Percentiles rank a stretch among this genome's conserved stretches.
Evolutionary conservation across 1,140 invertebrate genomes (phyloP).

Genomic region (Colletes latitarsis): DNA sequence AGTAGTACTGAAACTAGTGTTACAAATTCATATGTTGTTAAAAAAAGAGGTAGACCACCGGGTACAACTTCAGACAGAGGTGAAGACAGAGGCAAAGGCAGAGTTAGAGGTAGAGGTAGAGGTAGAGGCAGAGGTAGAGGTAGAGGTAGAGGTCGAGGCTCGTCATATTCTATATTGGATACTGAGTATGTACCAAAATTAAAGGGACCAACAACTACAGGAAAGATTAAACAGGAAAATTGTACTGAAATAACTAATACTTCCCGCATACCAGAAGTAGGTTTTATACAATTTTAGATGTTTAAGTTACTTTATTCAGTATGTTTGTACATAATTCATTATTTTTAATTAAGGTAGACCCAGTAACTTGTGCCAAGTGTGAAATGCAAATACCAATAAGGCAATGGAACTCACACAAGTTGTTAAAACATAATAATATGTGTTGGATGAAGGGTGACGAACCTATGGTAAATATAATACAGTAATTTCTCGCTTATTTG

Average conservation of each 20-base stretch:
- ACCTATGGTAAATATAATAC: conserved; percentile 69
- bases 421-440: conserved; percentile 79
- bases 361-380: conserved; percentile 72
- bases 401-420: conserved; percentile 79
- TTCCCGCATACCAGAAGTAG: conserved; percentile 9
- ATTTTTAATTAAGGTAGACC: conserved; percentile 35
- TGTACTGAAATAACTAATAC: not conserved
- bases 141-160: conserved; percentile 8
- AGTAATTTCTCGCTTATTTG: no score
- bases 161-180: conserved; percentile 29
- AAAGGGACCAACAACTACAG: conserved; percentile 17
- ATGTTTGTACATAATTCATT: not conserved
- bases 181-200: conserved; percentile 30
- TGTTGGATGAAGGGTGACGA: conserved; percentile 78
- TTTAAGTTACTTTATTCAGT: not conserved
- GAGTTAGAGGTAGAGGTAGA: conserved; percentile 30
- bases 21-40: conserved; percentile 4
- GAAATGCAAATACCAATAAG: conserved; percentile 63
- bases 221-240: conserved; percentile 1
- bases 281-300: conserved; percentile 22
- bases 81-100: conserved; percentile 9
- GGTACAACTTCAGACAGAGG: conserved; percentile 14
- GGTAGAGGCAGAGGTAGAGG: conserved; percentile 39
- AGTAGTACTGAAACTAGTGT: conserved; percentile 24
- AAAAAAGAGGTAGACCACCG: conserved; percentile 12